Evolutionary conservation across 2,888 invertebrate genomes (phyloP), one percentile per base, ranked within the genome.

Genomic region (Abscondita cerata): DNA sequence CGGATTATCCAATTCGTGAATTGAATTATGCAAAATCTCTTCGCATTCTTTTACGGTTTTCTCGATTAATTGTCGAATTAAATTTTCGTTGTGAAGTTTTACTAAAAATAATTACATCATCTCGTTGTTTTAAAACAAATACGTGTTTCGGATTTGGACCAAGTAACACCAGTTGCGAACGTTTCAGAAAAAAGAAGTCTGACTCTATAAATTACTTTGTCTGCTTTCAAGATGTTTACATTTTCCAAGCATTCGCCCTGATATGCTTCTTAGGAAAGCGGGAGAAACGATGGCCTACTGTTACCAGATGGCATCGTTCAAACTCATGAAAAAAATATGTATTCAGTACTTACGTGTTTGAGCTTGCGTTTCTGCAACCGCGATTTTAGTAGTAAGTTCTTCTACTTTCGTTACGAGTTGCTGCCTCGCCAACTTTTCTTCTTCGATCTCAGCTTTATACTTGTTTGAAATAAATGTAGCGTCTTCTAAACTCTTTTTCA

Each of bases 1-100:
- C 5, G 89, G 89, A 79, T 89, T 88, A 69, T 89, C 89, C 62
- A 88, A 82, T 73, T 88, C 86, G 56, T 86, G 75, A n/a, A 80
- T 75, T 1, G 78, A 76, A 61, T 74, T 73, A 69, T 73, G 77
- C 64, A 78, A 65, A 63, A 74, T 75, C 60, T 66, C 74, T 75
- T 79, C 78, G 63, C 68, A 73, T 72, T 75, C 81, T 70, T 73
- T 73, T 59, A 77, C 71, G 46, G 72, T 76, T 71, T 75, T 77
- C 51, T 34, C 56, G 11, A 77, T 73, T 38, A 77, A 63, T 65
- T 76, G 71, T 58, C 75, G 69, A 9, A 76, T 62, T 20, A 72
- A 61, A 15, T 72, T 67, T 48, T 73, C 71, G 47, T 73, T 70
- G 46, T 73, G 70, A 48, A 70, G 70, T 63, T 71, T 73, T 59